These are phyloP conservation scores for Luehdorfia chinensis DNA, from an alignment of 1,140 invertebrate species.

Conservation along the genomic window DNA sequence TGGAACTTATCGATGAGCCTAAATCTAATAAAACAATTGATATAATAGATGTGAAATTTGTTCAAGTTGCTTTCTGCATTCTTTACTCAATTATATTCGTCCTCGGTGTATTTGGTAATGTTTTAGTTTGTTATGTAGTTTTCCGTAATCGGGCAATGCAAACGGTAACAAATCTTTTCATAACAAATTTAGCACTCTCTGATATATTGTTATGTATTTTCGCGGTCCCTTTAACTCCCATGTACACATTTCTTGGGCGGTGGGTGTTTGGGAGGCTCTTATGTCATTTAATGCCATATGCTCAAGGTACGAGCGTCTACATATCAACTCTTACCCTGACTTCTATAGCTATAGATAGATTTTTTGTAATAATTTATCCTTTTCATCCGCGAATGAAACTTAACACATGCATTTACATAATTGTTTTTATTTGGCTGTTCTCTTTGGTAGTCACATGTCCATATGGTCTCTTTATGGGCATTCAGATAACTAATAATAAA, in stretches of 20 bases:
- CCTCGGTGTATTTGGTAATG: slow-evolving; percentile 94
- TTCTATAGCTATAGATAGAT: slow-evolving; percentile 97
- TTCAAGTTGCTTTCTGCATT: slow-evolving; percentile 89
- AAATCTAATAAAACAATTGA: slow-evolving; percentile 69
- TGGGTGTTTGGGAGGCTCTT: slow-evolving; percentile 95
- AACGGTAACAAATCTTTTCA: slow-evolving; percentile 99
- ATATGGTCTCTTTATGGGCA: slow-evolving; percentile 91
- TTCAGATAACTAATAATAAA: slow-evolving; percentile 60
- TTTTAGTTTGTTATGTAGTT: slow-evolving; percentile 95
- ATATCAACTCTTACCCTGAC: slow-evolving; percentile 98
- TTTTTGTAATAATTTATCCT: slow-evolving; percentile 98
- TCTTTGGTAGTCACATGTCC: slow-evolving; percentile 92
- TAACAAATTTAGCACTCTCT: slow-evolving; percentile 96
- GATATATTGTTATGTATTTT: slow-evolving; percentile 96
- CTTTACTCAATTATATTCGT: slow-evolving; percentile 93
- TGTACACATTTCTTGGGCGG: slow-evolving; percentile 92
- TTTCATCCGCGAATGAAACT: slow-evolving; percentile 95
- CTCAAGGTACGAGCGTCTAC: slow-evolving; percentile 96
- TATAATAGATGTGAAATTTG: slow-evolving; percentile 80
- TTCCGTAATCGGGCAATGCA: slow-evolving; percentile 96
- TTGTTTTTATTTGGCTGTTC: slow-evolving; percentile 94
- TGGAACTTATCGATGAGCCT: slow-evolving; percentile 57
- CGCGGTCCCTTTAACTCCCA: slow-evolving; percentile 95
- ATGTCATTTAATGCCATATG: slow-evolving; percentile 95
- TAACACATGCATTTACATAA: slow-evolving; percentile 89